phyloP scores from a whole-genome alignment of 2,113 vertebrate genomes.

The Catharus fuscescens region DNA sequence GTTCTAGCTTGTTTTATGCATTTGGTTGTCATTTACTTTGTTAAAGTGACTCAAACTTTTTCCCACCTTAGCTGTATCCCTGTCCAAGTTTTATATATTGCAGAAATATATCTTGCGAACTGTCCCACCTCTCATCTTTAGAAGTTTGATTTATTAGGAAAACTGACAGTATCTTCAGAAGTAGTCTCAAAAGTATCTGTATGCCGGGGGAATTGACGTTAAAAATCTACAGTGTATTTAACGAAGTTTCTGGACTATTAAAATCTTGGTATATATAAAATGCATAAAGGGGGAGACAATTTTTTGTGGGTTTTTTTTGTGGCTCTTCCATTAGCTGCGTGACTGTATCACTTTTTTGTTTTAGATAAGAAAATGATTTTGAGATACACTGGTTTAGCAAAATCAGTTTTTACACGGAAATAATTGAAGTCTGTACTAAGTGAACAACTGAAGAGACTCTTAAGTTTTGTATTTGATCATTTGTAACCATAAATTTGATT shows the following conservation, averaged over 20 bases:
- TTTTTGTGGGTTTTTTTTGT: neutral
- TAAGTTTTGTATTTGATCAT: neutral
- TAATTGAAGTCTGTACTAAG: neutral
- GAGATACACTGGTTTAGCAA: neutral
- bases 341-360: neutral
- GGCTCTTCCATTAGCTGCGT: neutral
- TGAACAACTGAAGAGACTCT: neutral
- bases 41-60: neutral
- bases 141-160: neutral
- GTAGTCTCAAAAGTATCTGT: neutral
- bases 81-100: neutral
- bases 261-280: neutral
- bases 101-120: neutral
- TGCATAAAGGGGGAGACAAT: fast-evolving
- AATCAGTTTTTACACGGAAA: neutral
- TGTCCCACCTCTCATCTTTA: neutral
- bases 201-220: neutral
- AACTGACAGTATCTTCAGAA: neutral
- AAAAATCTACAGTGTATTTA: neutral
- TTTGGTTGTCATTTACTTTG: neutral
- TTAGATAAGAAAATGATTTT: neutral
- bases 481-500: neutral
- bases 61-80: neutral
- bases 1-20: neutral
- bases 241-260: neutral